These are phyloP conservation scores for Zapus hudsonius DNA, from an alignment of 2,113 vertebrate species.

Conservation along the genomic window DNA sequence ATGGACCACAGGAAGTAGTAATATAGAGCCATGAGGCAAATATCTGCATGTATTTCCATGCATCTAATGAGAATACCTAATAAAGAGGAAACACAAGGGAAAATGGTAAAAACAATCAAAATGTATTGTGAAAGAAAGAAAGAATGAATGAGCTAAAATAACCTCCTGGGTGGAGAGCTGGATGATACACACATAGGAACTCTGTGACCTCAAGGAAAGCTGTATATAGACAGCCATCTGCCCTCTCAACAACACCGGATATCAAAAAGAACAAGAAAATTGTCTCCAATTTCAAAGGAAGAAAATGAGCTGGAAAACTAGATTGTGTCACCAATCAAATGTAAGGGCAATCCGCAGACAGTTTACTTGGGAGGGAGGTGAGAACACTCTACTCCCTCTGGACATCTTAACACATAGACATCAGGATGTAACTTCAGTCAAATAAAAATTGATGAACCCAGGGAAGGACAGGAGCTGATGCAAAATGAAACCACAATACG, in stretches of 20 bases:
- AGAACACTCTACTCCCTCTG: background rate
- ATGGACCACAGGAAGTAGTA: background rate
- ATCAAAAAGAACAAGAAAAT: background rate
- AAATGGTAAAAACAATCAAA: background rate
- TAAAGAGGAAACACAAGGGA: background rate
- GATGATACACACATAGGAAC: background rate
- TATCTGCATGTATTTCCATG: background rate
- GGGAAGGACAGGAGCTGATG: background rate
- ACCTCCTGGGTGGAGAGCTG: background rate
- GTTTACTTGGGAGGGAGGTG: background rate
- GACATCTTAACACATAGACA: background rate
- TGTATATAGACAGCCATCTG: background rate
- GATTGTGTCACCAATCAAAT: background rate
- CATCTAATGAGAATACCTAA: background rate
- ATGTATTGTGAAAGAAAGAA: slow-evolving; percentile 23
- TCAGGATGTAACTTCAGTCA: background rate
- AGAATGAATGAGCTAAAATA: background rate
- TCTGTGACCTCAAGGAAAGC: background rate
- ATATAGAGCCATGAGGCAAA: background rate
- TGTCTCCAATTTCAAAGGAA: background rate
- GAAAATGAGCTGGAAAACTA: background rate
- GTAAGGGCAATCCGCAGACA: background rate
- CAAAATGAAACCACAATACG: background rate
- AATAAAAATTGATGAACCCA: background rate
- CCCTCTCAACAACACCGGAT: background rate